Evolutionary conservation across 2,888 invertebrate genomes (phyloP).

Genomic region (Archips crataeganus): DNA sequence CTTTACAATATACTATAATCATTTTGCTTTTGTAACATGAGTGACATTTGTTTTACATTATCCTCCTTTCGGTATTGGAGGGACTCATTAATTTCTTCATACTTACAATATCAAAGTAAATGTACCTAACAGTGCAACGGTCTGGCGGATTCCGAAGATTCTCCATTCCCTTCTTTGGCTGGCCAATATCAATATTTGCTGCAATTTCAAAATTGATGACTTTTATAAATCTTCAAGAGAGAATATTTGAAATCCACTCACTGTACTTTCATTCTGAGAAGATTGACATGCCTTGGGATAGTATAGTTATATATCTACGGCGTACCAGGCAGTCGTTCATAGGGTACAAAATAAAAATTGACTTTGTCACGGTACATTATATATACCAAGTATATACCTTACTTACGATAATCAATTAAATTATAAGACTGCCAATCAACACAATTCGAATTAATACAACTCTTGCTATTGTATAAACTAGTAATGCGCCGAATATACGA

Average conservation of each 20-base stretch:
- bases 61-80: constrained; percentile 6
- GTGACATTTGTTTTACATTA: constrained; percentile 21
- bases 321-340: background rate
- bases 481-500: background rate
- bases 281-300: constrained; percentile 10
- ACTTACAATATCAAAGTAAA: constrained; percentile 29
- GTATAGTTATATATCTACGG: background rate
- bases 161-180: constrained; percentile 29
- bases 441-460: background rate
- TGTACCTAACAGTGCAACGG: constrained; percentile 35
- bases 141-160: constrained; percentile 37
- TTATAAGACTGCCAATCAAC: constrained; percentile 10
- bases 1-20: constrained; percentile 3
- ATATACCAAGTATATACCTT: background rate
- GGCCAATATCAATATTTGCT: constrained; percentile 39
- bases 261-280: constrained; percentile 14
- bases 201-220: constrained; percentile 34
- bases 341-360: background rate
- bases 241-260: constrained; percentile 35
- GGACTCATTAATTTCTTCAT: constrained; percentile 10
- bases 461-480: background rate
- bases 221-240: constrained; percentile 21
- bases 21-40: constrained; percentile 7
- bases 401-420: constrained; percentile 26
- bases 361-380: background rate